Conservation (phyloP, 2,888 invertebrate species). For the Eupithecia exiguata region DNA sequence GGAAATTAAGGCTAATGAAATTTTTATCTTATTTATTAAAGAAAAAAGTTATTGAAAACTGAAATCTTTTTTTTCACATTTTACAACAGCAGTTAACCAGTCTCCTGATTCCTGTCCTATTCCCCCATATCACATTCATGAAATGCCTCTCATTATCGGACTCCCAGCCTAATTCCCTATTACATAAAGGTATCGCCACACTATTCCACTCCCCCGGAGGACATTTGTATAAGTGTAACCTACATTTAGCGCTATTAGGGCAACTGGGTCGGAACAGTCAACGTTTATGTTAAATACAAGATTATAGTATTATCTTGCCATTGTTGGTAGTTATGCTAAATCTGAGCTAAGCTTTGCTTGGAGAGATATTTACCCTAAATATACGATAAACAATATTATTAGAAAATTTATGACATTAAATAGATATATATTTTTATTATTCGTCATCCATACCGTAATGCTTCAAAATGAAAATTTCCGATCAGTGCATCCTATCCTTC, state of each 20-base stretch:
- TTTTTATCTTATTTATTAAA: too few species aligned
- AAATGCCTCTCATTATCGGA: not conserved
- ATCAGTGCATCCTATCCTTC: too few species aligned
- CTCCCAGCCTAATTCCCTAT: not conserved
- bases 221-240: slow-evolving; percentile 5
- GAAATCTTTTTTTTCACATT: too few species aligned
- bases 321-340: not conserved
- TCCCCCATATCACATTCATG: not conserved
- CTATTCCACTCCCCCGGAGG: not conserved
- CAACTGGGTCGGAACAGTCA: not conserved
- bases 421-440: too few species aligned
- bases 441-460: too few species aligned
- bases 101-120: too few species aligned
- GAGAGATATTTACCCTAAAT: not conserved
- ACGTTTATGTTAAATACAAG: not conserved
- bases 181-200: not conserved
- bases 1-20: too few species aligned
- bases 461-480: too few species aligned
- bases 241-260: not conserved
- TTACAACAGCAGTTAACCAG: too few species aligned
- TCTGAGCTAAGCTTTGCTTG: not conserved
- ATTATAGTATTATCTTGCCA: not conserved
- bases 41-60: too few species aligned
- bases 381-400: too few species aligned
- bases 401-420: too few species aligned